Conservation (phyloP, 2,888 invertebrate genomes). For the Erynnis tages region DNA sequence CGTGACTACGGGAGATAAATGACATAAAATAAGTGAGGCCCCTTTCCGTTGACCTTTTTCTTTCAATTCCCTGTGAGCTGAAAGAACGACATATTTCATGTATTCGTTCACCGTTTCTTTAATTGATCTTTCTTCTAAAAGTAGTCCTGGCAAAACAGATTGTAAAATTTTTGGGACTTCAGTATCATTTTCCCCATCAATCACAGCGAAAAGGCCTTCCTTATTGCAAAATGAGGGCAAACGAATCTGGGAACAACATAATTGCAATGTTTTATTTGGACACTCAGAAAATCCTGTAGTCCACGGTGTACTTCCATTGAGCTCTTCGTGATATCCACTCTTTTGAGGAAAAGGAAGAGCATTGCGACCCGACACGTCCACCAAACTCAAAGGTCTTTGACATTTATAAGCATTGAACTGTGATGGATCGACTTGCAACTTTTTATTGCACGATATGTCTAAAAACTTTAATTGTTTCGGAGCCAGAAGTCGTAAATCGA, state of each 20-base stretch:
- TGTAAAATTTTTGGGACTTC: slow-evolving; percentile 86
- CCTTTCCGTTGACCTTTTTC: slow-evolving; percentile 88
- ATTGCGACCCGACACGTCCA: slow-evolving; percentile 92
- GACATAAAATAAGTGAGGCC: slow-evolving; percentile 87
- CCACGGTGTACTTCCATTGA: slow-evolving; percentile 85
- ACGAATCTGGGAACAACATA: slow-evolving; percentile 90
- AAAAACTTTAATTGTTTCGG: slow-evolving; percentile 92
- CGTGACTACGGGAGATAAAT: slow-evolving; percentile 84
- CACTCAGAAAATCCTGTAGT: slow-evolving; percentile 92
- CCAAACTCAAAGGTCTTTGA: slow-evolving; percentile 89
- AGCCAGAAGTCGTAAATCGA: slow-evolving; percentile 88
- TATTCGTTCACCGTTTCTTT: slow-evolving; percentile 91
- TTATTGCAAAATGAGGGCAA: slow-evolving; percentile 89
- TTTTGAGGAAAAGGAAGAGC: slow-evolving; percentile 82
- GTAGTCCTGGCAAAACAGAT: slow-evolving; percentile 88
- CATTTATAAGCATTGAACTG: slow-evolving; percentile 90
- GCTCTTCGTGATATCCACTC: slow-evolving; percentile 77
- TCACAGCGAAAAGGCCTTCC: slow-evolving; percentile 91
- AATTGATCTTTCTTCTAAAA: slow-evolving; percentile 90
- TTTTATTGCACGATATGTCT: slow-evolving; percentile 91
- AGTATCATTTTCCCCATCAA: slow-evolving; percentile 88
- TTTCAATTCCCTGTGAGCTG: slow-evolving; percentile 89
- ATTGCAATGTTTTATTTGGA: slow-evolving; percentile 86
- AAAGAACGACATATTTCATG: slow-evolving; percentile 91
- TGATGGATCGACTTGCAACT: slow-evolving; percentile 90